These are phyloP conservation scores for Dolichomitus sp. DNA, from an alignment of 2,888 invertebrate species.

Conservation along the genomic window DNA sequence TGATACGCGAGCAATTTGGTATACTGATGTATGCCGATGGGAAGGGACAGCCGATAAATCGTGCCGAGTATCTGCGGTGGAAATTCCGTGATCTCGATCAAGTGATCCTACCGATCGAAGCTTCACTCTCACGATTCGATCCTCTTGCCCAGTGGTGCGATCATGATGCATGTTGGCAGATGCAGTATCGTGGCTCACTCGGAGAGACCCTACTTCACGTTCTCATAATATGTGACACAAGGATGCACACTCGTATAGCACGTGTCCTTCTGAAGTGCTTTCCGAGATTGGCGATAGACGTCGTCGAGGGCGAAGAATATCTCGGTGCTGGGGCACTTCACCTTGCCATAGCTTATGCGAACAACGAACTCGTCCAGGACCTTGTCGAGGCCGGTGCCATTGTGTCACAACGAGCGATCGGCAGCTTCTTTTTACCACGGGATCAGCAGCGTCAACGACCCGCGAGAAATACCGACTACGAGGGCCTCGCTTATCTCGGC, in stretches of 20 bases:
- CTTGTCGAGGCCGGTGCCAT: constrained; percentile 97
- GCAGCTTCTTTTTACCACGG: constrained; percentile 98
- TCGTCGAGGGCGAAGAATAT: constrained; percentile 99
- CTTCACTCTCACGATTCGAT: constrained; percentile 94
- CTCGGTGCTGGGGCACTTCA: constrained; percentile 98
- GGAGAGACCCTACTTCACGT: constrained; percentile 98
- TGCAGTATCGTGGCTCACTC: constrained; percentile 97
- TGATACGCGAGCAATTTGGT: constrained; percentile 95
- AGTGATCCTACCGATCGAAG: constrained; percentile 95
- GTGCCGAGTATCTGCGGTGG: constrained; percentile 96
- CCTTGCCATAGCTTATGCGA: constrained; percentile 98
- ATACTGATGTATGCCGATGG: constrained; percentile 96
- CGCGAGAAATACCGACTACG: constrained; percentile 95
- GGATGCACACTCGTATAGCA: constrained; percentile 94
- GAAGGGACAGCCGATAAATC: constrained; percentile 93
- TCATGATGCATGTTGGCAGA: constrained; percentile 99
- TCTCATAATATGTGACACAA: constrained; percentile 97
- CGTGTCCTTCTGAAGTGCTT: constrained; percentile 96
- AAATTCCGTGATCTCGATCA: constrained; percentile 94
- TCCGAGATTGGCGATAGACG: constrained; percentile 94
- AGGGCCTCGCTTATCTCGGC: constrained; percentile 98
- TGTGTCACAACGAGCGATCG: constrained; percentile 97
- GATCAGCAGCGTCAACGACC: constrained; percentile 96
- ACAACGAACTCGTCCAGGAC: constrained; percentile 97
- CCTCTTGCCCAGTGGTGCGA: constrained; percentile 96